A percentile compares a stretch with the other conserved stretches of the same genome.
phyloP scores from a whole-genome alignment of 1,140 invertebrate species.

The Saccostrea glomerata region DNA sequence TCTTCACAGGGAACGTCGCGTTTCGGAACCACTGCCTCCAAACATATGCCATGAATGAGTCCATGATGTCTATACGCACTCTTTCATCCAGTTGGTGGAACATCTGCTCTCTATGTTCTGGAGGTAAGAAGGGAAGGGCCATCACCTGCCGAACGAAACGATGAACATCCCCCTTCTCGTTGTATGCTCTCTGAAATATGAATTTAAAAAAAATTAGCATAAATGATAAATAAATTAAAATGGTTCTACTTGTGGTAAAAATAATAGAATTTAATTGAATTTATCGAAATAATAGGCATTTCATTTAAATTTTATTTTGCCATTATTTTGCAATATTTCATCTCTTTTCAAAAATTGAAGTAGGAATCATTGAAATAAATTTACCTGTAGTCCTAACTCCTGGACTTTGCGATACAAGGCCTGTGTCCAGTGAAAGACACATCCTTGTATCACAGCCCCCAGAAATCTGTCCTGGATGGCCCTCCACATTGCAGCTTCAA shows the following conservation, averaged over 20 bases:
- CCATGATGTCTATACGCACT: neutral
- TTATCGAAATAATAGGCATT: too few species aligned
- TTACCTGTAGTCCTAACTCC: too few species aligned
- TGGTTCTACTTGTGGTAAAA: neutral
- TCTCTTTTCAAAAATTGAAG: too few species aligned
- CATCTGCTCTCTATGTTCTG: neutral
- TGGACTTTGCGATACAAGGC: conserved; percentile 51
- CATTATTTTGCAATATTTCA: too few species aligned
- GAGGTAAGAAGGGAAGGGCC: conserved; percentile 38
- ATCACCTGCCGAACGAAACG: conserved; percentile 25
- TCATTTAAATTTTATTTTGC: too few species aligned
- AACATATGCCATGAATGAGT: conserved; percentile 27
- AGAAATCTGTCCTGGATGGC: conserved; percentile 35
- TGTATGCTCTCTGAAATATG: conserved; percentile 35
- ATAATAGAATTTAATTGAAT: too few species aligned
- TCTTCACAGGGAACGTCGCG: neutral
- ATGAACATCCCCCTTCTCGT: conserved; percentile 17
- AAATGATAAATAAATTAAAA: neutral
- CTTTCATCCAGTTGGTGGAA: neutral
- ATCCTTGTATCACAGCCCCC: neutral
- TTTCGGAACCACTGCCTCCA: conserved; percentile 24
- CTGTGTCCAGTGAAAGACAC: conserved; percentile 40
- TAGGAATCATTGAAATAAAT: too few species aligned
- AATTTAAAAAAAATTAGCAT: neutral
- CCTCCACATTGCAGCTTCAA: conserved; percentile 6